phyloP scores from a whole-genome alignment of 2,888 invertebrate genomes.

The Mythimna pallens region DNA sequence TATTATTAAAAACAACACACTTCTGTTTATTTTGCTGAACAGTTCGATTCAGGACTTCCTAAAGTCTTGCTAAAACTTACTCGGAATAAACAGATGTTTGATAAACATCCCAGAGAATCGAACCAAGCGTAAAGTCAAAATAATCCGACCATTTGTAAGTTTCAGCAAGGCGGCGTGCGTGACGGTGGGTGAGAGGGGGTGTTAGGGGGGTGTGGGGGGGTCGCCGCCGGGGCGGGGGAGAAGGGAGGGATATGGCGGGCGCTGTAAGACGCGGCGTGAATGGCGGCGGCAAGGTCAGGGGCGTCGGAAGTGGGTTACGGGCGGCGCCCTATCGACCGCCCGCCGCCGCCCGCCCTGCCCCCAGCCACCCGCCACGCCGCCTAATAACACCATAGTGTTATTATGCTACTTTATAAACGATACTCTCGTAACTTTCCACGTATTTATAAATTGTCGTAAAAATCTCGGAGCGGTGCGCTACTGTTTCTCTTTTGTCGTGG shows the following conservation, averaged over 20 bases:
- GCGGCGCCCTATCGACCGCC: conserved; percentile 88
- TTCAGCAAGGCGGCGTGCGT: conserved; percentile 65
- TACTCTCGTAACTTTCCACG: conserved; percentile 48
- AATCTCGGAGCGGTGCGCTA: conserved; percentile 16
- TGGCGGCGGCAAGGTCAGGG: conserved; percentile 90
- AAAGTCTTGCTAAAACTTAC: conserved; percentile 53
- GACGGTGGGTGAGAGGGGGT: conserved; percentile 59
- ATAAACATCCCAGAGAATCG: conserved; percentile 65
- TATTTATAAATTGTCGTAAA: conserved; percentile 28
- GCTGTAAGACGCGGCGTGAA: conserved; percentile 86
- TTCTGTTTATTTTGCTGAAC: conserved; percentile 45
- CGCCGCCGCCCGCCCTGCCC: conserved; percentile 63
- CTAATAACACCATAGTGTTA: conserved; percentile 61
- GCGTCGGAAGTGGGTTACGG: conserved; percentile 90
- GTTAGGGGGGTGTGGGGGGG: conserved; percentile 62
- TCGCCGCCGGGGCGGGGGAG: conserved; percentile 66
- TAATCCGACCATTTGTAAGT: conserved; percentile 80
- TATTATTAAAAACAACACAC: conserved; percentile 26
- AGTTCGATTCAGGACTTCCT: conserved; percentile 32
- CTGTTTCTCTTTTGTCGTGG: conserved; percentile 16
- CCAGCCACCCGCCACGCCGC: conserved; percentile 61
- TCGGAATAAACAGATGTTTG: conserved; percentile 66
- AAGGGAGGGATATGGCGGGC: conserved; percentile 65
- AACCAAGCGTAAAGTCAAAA: conserved; percentile 76
- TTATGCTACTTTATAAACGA: conserved; percentile 57